Percentiles rank a stretch among this genome's conserved stretches.
Evolutionary conservation across 1,140 invertebrate genomes (phyloP).

Genomic region (Drosophila eugracilis): DNA sequence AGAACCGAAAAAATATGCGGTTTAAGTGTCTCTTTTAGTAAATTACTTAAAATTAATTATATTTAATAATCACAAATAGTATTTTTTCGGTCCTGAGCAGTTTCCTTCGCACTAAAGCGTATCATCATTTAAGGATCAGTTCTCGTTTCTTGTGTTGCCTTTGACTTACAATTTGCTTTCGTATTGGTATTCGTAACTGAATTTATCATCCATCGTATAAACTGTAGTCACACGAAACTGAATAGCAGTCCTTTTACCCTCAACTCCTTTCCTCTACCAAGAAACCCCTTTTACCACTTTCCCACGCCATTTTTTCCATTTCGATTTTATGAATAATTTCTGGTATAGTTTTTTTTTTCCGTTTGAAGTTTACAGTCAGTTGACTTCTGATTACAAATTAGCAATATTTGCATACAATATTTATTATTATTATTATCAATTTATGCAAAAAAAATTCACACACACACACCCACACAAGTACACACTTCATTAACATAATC

Average conservation of each 20-base stretch:
- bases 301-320: neutral
- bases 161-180: constrained; percentile 38
- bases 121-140: constrained; percentile 22
- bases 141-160: constrained; percentile 28
- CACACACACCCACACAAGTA: constrained; percentile 3
- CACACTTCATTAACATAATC: constrained; percentile 55
- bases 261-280: neutral
- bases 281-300: neutral
- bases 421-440: constrained; percentile 59
- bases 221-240: constrained; percentile 16
- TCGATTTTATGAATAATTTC: constrained; percentile 4
- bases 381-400: constrained; percentile 63
- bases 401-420: constrained; percentile 55
- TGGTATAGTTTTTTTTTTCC: neutral
- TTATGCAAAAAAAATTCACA: constrained; percentile 44
- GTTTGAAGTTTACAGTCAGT: constrained; percentile 39
- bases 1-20: neutral
- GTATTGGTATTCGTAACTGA: constrained; percentile 28
- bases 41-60: too few relatives aligned
- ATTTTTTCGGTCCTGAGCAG: neutral
- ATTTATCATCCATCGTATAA: constrained; percentile 27
- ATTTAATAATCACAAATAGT: neutral
- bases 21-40: too few relatives aligned
- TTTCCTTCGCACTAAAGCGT: neutral
- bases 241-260: constrained; percentile 7